Conservation (phyloP, 92 coral and sea anemone species). For the Nematostella vectensis region DNA sequence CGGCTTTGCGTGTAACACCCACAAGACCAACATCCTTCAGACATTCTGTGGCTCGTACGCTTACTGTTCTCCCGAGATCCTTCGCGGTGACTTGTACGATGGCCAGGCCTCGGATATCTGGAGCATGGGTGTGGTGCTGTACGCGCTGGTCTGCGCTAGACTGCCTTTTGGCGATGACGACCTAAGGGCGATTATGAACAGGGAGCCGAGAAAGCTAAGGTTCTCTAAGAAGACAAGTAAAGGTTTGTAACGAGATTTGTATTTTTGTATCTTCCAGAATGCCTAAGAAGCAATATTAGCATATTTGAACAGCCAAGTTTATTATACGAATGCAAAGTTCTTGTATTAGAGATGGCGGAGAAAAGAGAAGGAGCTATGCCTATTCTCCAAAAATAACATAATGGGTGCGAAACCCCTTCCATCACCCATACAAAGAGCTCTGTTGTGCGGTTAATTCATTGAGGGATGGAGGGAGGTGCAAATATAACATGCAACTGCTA, state of each 20-base stretch:
- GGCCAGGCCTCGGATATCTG: slow-evolving; percentile 75
- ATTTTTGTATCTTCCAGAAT: neutral
- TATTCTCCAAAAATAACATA: no score
- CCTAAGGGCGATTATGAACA: slow-evolving; percentile 29
- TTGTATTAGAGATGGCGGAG: no score
- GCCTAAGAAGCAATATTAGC: neutral
- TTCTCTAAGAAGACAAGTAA: slow-evolving; percentile 62
- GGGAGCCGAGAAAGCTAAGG: slow-evolving; percentile 47
- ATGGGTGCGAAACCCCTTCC: no score
- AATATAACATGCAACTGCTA: no score
- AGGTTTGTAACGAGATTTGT: slow-evolving; percentile 26
- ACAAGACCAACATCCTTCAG: slow-evolving; percentile 33
- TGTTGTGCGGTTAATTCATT: no score
- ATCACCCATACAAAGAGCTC: no score
- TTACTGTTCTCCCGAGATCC: slow-evolving; percentile 77
- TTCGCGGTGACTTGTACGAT: slow-evolving; percentile 60
- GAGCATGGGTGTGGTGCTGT: slow-evolving; percentile 86
- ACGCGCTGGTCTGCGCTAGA: slow-evolving; percentile 59
- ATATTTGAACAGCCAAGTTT: no score
- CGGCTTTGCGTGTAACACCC: slow-evolving; percentile 66
- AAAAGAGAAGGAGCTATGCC: no score
- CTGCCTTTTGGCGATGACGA: slow-evolving; percentile 67
- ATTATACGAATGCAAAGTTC: no score
- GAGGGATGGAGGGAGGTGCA: no score
- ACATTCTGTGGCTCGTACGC: slow-evolving; percentile 82